phyloP scores from a whole-genome alignment of 2,797 vertebrate species.

The Dipus sagitta region DNA sequence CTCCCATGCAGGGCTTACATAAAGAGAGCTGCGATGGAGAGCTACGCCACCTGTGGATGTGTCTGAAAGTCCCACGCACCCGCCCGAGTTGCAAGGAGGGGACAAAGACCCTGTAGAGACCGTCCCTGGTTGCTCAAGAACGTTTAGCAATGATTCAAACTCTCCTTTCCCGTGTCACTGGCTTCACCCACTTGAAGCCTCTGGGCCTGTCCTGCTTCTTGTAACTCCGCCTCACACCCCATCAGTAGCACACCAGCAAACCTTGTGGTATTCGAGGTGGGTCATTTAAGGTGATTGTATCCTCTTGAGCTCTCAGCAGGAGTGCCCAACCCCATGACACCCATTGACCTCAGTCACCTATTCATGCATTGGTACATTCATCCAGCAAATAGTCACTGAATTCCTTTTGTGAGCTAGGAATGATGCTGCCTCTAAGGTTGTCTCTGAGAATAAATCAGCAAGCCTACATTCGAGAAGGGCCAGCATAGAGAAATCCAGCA shows the following conservation, averaged over 20 bases:
- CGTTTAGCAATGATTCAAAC: not conserved
- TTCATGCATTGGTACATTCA: not conserved
- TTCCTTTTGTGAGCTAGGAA: slow-evolving; percentile 21
- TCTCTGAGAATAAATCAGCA: not conserved
- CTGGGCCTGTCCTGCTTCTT: not conserved
- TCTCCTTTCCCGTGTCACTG: not conserved
- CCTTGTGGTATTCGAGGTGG: slow-evolving; percentile 4
- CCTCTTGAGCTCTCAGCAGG: not conserved
- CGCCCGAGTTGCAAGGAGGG: not conserved
- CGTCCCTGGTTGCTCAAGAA: not conserved
- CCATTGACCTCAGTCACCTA: not conserved
- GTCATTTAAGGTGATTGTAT: slow-evolving; percentile 40
- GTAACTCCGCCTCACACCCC: not conserved
- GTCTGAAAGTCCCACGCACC: not conserved
- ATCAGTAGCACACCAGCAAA: not conserved
- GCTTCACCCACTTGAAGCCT: not conserved
- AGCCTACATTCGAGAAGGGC: not conserved
- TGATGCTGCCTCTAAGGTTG: not conserved
- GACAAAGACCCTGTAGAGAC: not conserved
- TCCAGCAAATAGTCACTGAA: slow-evolving; percentile 37
- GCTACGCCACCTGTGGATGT: not conserved
- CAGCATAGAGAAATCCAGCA: not conserved
- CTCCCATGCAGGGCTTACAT: not conserved
- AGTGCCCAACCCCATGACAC: slow-evolving; percentile 64
- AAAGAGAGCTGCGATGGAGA: not conserved